Conservation (phyloP, 2,797 vertebrate genomes). For the Molossus alvarezi region DNA sequence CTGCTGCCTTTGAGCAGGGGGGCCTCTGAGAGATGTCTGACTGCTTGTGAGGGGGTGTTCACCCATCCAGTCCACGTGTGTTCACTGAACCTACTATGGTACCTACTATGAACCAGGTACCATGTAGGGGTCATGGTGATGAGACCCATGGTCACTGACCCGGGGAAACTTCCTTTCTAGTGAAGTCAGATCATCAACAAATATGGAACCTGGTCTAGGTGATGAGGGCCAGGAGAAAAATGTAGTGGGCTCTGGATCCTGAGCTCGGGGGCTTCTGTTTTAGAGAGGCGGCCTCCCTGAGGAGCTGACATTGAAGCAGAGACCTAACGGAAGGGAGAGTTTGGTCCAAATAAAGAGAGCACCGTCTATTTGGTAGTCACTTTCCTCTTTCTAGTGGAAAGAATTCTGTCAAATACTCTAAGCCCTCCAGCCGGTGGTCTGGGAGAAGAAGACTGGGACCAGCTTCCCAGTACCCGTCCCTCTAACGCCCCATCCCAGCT, state of each 20-base stretch:
- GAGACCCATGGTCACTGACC: not conserved
- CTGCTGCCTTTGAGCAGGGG: not conserved
- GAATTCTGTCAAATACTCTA: not conserved
- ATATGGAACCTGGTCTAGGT: not conserved
- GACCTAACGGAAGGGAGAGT: not conserved
- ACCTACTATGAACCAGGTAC: not conserved
- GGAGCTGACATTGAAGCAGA: not conserved
- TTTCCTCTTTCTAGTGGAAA: conserved; percentile 27
- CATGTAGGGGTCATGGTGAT: not conserved
- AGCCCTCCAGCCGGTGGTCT: not conserved
- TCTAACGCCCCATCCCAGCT: not conserved
- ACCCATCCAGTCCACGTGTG: not conserved
- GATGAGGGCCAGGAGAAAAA: not conserved
- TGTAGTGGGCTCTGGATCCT: no score
- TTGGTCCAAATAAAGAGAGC: not conserved
- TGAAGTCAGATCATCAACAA: not conserved
- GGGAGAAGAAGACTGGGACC: not conserved
- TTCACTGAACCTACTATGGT: not conserved
- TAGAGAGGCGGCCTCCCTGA: not conserved
- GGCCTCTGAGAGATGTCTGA: not conserved
- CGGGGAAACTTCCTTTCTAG: not conserved
- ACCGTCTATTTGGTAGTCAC: not conserved
- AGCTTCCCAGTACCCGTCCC: not conserved
- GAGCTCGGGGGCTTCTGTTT: not conserved
- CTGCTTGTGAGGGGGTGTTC: not conserved